Percentiles rank a stretch among this genome's conserved stretches.
Conservation (phyloP, 2,113 vertebrate genomes). For the Pseudorhombus dupliciocellatus region DNA sequence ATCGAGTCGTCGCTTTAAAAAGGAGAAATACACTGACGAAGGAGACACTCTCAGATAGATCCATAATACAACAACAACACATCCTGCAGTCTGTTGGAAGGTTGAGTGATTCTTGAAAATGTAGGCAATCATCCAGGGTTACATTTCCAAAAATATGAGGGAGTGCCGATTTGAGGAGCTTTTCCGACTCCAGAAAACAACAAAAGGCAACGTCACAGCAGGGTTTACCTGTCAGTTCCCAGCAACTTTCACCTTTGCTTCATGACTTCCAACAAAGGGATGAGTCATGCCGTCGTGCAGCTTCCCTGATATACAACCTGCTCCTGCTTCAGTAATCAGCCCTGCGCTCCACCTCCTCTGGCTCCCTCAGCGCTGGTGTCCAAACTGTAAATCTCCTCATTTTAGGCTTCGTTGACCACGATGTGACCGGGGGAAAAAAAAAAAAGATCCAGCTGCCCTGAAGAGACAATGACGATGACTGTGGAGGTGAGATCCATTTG, state of each 20-base stretch:
- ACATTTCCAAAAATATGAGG: neutral
- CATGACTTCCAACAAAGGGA: constrained; percentile 31
- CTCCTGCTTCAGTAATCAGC: constrained; percentile 33
- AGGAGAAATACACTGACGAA: neutral
- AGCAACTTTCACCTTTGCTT: constrained; percentile 16
- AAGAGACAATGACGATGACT: constrained; percentile 18
- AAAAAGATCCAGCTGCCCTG: constrained; percentile 23
- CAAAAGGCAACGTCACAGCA: constrained; percentile 22
- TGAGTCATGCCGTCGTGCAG: constrained; percentile 12
- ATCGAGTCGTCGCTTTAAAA: neutral
- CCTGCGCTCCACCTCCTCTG: constrained; percentile 20
- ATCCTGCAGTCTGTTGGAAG: neutral
- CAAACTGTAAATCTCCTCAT: constrained; percentile 58
- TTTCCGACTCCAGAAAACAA: constrained; percentile 24
- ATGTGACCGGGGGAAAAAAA: neutral
- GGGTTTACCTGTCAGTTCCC: constrained; percentile 15
- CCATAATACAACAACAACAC: constrained; percentile 26
- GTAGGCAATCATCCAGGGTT: neutral
- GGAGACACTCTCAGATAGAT: too few species aligned
- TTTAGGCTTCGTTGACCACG: constrained; percentile 48
- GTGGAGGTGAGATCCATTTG: constrained; percentile 28
- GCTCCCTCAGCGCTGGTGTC: constrained; percentile 45
- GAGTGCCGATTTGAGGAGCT: neutral
- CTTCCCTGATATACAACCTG: constrained; percentile 28
- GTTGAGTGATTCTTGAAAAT: neutral